A percentile compares a stretch with the other conserved stretches of the same genome.
These are phyloP conservation scores for Alouatta palliata DNA, from an alignment of 2,113 vertebrate genomes.

Conservation along the genomic window DNA sequence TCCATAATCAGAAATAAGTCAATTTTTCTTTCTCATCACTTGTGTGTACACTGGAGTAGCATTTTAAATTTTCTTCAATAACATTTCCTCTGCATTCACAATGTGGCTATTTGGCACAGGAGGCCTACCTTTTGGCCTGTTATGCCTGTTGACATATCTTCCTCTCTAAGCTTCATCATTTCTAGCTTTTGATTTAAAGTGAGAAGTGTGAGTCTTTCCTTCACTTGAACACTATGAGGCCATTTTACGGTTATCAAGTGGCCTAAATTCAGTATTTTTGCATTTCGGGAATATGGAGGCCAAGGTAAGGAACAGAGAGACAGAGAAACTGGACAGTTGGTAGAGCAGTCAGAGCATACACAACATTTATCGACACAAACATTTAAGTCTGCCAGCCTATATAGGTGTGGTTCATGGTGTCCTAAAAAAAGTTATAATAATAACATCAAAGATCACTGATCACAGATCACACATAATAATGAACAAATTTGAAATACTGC, in stretches of 20 bases:
- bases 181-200: background rate
- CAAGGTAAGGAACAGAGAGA: background rate
- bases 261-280: background rate
- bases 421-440: background rate
- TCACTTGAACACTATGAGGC: background rate
- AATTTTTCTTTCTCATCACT: background rate
- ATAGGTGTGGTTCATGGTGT: background rate
- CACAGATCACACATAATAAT: background rate
- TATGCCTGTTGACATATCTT: background rate
- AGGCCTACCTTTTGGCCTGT: background rate
- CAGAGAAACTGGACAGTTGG: background rate
- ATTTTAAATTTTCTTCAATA: background rate
- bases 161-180: background rate
- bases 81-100: background rate
- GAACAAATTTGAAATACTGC: background rate
- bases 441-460: background rate
- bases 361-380: background rate
- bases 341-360: background rate
- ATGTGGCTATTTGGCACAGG: background rate
- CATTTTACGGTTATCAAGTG: background rate
- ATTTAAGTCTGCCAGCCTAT: background rate
- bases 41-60: background rate
- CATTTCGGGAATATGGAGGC: background rate
- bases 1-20: background rate
- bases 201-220: background rate